Conservation (phyloP, 2,113 vertebrate species). For the Osmerus mordax region DNA sequence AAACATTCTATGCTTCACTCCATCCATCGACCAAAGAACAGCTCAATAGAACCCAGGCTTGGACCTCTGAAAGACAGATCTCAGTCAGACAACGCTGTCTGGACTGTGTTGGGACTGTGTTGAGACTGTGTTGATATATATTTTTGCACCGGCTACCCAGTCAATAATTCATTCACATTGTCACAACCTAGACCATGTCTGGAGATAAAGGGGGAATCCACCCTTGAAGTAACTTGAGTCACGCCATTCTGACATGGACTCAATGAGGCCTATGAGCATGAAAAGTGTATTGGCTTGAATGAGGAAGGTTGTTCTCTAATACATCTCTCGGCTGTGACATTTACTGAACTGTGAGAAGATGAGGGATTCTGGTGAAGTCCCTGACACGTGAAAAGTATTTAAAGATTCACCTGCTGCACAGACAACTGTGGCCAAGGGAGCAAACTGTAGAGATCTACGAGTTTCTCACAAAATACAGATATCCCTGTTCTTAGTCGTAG, state of each 20-base stretch:
- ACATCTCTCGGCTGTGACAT: neutral
- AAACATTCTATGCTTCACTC: no score
- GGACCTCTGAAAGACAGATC: no score
- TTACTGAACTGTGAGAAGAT: neutral
- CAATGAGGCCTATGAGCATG: constrained; percentile 8
- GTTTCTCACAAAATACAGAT: no score
- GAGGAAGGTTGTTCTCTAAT: constrained; percentile 1
- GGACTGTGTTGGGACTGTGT: no score
- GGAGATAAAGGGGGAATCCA: constrained; percentile 3
- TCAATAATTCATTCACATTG: neutral
- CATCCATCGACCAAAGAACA: no score
- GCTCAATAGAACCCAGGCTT: no score
- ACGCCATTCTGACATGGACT: constrained; percentile 19
- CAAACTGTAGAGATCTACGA: no score
- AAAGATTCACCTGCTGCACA: constrained; percentile 2
- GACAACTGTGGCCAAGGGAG: no score
- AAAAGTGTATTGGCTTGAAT: constrained; percentile 25
- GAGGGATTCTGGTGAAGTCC: neutral
- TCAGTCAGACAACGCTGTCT: no score
- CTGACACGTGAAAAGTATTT: neutral
- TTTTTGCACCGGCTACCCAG: neutral
- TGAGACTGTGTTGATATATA: no score
- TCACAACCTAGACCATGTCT: neutral
- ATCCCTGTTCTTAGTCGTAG: no score
- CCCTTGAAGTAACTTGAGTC: constrained; percentile 10